A percentile compares a stretch with the other conserved stretches of the same genome.
Conservation (phyloP, 1,140 invertebrate species). For the Mizuhopecten yessoensis region DNA sequence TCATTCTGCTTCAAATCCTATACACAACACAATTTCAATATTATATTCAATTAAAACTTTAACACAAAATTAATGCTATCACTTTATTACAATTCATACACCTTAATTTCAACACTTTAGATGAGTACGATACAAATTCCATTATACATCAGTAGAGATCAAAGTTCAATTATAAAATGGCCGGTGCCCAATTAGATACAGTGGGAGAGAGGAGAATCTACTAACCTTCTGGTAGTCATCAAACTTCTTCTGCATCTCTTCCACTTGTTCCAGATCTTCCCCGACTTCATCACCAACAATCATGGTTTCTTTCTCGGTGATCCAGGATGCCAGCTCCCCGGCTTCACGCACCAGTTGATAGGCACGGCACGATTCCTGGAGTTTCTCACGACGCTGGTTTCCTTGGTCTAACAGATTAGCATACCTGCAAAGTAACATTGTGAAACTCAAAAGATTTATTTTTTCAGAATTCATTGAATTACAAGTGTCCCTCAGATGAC, state of each 20-base stretch:
- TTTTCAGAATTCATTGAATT: too few relatives aligned
- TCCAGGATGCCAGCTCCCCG: conserved; percentile 98
- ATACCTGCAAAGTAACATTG: conserved; percentile 87
- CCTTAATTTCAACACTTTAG: too few relatives aligned
- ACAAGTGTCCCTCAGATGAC: too few relatives aligned
- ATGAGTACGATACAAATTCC: too few relatives aligned
- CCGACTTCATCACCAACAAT: conserved; percentile 96
- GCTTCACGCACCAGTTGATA: conserved; percentile 99
- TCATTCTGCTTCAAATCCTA: conserved; percentile 98
- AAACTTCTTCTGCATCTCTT: conserved; percentile 99
- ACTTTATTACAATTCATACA: too few relatives aligned
- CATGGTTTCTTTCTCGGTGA: conserved; percentile 94
- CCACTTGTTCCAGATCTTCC: conserved; percentile 93
- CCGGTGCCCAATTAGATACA: too few relatives aligned
- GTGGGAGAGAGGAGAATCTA: background rate
- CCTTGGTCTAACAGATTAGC: conserved; percentile 94
- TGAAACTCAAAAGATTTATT: too few relatives aligned
- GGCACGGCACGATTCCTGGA: conserved; percentile 98
- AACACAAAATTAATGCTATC: too few relatives aligned
- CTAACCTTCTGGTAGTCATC: conserved; percentile 95
- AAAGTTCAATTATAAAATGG: conserved; percentile 40
- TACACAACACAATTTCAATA: background rate
- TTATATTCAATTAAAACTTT: background rate
- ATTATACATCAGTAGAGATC: too few relatives aligned
- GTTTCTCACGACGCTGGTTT: conserved; percentile 95